Evolutionary conservation across 2,113 vertebrate species (phyloP).

Genomic region (Ciconia maguari): DNA sequence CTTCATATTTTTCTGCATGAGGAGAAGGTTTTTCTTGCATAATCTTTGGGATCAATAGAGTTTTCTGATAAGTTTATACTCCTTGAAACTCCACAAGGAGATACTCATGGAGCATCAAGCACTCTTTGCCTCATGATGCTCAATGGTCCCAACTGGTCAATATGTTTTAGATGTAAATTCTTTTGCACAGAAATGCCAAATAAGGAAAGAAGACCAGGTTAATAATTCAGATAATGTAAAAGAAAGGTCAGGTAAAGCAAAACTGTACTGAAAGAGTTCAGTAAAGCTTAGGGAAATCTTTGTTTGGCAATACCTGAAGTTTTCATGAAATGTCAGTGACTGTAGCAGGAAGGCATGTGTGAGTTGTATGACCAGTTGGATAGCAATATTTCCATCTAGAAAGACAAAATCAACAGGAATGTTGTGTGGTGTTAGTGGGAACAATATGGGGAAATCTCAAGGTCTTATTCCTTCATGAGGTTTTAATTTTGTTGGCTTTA

Average conservation of each 20-base stretch:
- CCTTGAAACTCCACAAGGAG: background rate
- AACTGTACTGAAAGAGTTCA: background rate
- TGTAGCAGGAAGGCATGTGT: background rate
- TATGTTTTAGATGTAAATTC: background rate
- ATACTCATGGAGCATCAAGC: background rate
- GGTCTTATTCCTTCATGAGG: background rate
- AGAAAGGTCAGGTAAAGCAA: background rate
- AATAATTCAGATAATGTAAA: background rate
- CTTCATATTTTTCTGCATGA: background rate
- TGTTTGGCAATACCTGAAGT: background rate
- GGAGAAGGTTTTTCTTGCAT: background rate
- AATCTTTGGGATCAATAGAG: background rate
- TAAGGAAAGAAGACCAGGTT: background rate
- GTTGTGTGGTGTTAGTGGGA: background rate
- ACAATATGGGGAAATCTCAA: background rate
- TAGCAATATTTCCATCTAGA: background rate
- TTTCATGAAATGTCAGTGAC: background rate
- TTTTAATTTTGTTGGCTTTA: background rate
- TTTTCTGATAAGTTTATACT: background rate
- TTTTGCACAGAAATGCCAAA: background rate
- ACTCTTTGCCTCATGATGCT: background rate
- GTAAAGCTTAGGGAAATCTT: background rate
- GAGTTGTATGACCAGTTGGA: background rate
- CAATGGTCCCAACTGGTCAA: background rate
- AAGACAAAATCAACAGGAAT: background rate